phyloP scores from a whole-genome alignment of 2,797 vertebrate species.

The Tenualosa thibaudeaui region DNA sequence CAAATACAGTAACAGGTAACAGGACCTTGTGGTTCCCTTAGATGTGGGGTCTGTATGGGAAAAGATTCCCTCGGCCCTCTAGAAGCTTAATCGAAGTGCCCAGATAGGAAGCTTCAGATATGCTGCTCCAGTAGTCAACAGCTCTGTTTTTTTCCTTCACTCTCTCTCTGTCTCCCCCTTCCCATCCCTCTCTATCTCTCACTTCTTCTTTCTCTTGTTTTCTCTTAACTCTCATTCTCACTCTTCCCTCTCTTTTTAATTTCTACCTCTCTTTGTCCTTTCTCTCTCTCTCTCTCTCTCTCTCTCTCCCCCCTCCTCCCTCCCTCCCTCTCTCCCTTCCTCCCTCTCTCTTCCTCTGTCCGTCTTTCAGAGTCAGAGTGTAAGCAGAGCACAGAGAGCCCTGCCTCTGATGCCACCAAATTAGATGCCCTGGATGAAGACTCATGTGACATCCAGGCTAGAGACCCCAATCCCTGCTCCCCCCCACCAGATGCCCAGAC shows the following conservation, averaged over 20 bases:
- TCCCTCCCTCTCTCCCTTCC: not conserved
- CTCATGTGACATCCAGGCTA: conserved; percentile 72
- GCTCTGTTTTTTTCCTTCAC: too few relatives aligned
- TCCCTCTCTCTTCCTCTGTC: conserved; percentile 5
- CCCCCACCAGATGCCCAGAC: conserved; percentile 74
- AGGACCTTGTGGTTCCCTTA: conserved; percentile 54
- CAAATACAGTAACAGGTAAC: conserved; percentile 73
- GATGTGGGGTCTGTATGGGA: too few relatives aligned
- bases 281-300: too few relatives aligned
- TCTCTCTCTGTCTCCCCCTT: not conserved
- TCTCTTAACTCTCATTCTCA: not conserved
- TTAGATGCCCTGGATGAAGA: conserved; percentile 91
- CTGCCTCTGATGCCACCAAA: conserved; percentile 82
- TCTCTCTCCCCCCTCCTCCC: too few relatives aligned
- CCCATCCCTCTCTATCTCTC: not conserved
- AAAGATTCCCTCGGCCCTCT: too few relatives aligned
- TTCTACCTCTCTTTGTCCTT: not conserved
- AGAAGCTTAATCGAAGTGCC: too few relatives aligned
- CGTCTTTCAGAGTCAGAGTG: conserved; percentile 76
- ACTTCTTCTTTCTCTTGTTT: not conserved
- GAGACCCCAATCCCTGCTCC: conserved; percentile 69
- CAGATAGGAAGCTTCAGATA: too few relatives aligned
- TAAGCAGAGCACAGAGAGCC: conserved; percentile 84
- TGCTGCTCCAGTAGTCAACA: too few relatives aligned
- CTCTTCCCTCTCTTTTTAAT: not conserved